Evolutionary conservation across 2,888 invertebrate species (phyloP), one percentile per base, ranked within the genome.

Genomic region (Branchellion lobata): DNA sequence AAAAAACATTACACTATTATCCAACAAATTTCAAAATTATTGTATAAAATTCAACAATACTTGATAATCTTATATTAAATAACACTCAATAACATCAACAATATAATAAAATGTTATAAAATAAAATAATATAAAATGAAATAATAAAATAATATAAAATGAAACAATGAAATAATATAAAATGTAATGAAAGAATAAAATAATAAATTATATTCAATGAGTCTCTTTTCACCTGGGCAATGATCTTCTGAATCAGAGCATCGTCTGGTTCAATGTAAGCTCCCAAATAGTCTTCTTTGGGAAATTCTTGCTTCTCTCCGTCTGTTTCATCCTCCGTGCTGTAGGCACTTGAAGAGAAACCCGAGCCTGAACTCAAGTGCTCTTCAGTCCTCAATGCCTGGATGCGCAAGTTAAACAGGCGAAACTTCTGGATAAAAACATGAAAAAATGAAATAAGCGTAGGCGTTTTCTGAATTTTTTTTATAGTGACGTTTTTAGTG

Each of bases 321-420:
- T 80, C 80, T n/a, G n/a, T n/a, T 27, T 71, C 71, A 34, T 80
- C 80, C 71, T 75, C 75, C 14, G 75, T 75, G 31, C 51, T 75
- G 75, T 75, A 75, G 53, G 75, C 75, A 31, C 75, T 75, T 29
- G 75, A 75, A 31, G 75, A 75, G 1, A 75, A 5, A 11, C 75
- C 75, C 21, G 75, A 75, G 3, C 61, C 61, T n/a, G 36, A 36
- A 51, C 75, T 75, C 8, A 75, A 75, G 14, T 47, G 51, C 24
- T 75, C 75, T 53, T 75, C 75, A 27, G 14, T 53, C 24, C 53
- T 47, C 57, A 75, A 40, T 3, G 75, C 75, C 33, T 53, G 53
- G 18, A 75, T 51, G n/a, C 75, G 40, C 75, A 29, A 29, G 33
- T 75, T 75, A n/a, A 34, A 40, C 75, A 75, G 21, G 1, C 51